These are phyloP conservation scores for Anas georgica DNA, from an alignment of 2,797 vertebrate species.

Conservation along the genomic window DNA sequence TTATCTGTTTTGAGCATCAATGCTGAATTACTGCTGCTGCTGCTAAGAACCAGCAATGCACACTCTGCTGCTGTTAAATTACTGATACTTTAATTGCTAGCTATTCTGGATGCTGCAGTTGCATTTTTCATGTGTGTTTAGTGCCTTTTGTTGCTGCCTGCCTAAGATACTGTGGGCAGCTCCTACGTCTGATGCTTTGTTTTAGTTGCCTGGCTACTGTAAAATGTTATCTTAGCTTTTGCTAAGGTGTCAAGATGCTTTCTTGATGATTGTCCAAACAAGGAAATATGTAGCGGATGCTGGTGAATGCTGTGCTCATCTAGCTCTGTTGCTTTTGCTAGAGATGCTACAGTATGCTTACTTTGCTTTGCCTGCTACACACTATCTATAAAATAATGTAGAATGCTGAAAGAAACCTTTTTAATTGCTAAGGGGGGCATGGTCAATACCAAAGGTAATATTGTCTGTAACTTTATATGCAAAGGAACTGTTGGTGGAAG, in stretches of 20 bases:
- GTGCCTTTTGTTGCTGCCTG: slow-evolving; percentile 45
- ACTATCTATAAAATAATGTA: neutral
- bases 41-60: slow-evolving; percentile 10
- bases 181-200: slow-evolving; percentile 42
- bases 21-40: slow-evolving; percentile 28
- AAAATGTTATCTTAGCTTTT: slow-evolving; percentile 56
- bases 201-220: slow-evolving; percentile 69
- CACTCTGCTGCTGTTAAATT: neutral
- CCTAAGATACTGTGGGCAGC: slow-evolving; percentile 14
- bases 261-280: slow-evolving; percentile 49
- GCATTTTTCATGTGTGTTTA: slow-evolving; percentile 46
- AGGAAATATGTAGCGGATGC: slow-evolving; percentile 31
- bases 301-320: slow-evolving; percentile 27
- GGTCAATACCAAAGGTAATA: slow-evolving; percentile 15
- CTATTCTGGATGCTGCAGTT: slow-evolving; percentile 26
- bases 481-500: slow-evolving; percentile 16
- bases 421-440: neutral
- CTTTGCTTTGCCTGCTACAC: neutral
- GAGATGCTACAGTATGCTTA: neutral
- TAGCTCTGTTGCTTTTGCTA: slow-evolving; percentile 35
- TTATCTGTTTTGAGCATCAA: slow-evolving; percentile 2
- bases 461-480: neutral
- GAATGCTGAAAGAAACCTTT: neutral
- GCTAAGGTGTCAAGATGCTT: slow-evolving; percentile 59
- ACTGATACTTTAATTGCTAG: slow-evolving; percentile 38